phyloP scores from a whole-genome alignment of 2,797 vertebrate species.

The Odontamblyopus rebecca region DNA sequence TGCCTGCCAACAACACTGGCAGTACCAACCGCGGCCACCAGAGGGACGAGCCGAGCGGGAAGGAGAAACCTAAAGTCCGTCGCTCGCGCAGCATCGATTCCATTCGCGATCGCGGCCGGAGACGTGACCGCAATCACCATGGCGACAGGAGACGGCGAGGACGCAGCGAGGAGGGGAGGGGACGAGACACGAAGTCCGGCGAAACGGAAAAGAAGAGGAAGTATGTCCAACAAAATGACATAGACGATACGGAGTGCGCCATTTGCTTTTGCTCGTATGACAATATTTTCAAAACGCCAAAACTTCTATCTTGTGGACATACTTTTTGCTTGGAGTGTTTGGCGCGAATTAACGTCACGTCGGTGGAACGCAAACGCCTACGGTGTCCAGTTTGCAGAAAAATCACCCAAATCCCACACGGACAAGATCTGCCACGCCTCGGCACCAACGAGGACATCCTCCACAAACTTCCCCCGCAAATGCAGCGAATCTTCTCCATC shows the following conservation, averaged over 20 bases:
- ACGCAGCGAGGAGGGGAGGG: conserved; percentile 46
- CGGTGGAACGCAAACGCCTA: conserved; percentile 69
- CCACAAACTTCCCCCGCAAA: conserved; percentile 68
- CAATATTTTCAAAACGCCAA: conserved; percentile 80
- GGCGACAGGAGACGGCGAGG: no score
- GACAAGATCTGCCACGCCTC: conserved; percentile 76
- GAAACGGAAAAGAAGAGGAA: background rate
- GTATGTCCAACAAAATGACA: conserved; percentile 32
- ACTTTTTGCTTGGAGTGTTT: conserved; percentile 85
- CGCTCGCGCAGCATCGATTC: no score
- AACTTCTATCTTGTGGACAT: conserved; percentile 78
- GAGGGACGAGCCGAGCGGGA: no score
- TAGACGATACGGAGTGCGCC: conserved; percentile 75
- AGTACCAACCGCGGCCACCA: no score
- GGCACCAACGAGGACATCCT: conserved; percentile 77
- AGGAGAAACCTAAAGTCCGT: no score
- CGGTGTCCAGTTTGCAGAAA: conserved; percentile 78
- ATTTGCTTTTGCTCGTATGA: conserved; percentile 81
- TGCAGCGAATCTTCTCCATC: conserved; percentile 73
- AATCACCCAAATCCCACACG: conserved; percentile 71
- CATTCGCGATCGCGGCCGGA: no score
- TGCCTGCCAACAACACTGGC: no score
- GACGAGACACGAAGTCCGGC: conserved; percentile 9
- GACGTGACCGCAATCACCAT: no score
- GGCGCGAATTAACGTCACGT: conserved; percentile 80